Conservation (phyloP, 2,888 invertebrate species). For the Drosophila falleni region DNA sequence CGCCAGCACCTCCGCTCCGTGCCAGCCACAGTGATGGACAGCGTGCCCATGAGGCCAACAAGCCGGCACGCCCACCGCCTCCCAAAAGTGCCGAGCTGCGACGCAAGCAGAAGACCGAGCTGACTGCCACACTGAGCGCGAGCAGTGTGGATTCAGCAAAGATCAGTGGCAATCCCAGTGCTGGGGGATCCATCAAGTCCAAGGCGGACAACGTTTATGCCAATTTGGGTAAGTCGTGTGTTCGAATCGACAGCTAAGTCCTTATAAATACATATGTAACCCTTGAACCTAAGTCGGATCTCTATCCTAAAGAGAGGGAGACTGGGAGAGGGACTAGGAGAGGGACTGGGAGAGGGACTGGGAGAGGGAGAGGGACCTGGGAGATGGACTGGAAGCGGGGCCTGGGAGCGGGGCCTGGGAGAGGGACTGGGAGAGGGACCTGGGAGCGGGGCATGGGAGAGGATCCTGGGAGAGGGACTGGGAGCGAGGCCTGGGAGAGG, state of each 20-base stretch:
- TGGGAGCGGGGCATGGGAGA: too few relatives aligned
- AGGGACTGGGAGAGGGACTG: too few relatives aligned
- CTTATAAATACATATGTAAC: neutral
- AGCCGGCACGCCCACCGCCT: conserved; percentile 90
- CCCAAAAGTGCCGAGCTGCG: conserved; percentile 89
- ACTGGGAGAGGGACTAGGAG: too few relatives aligned
- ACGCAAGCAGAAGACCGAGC: conserved; percentile 87
- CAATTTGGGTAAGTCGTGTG: conserved; percentile 88
- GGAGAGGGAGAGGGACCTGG: too few relatives aligned
- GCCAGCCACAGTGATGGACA: conserved; percentile 82
- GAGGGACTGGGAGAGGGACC: too few relatives aligned
- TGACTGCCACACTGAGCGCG: conserved; percentile 69
- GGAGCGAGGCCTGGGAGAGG: too few relatives aligned
- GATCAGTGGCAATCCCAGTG: conserved; percentile 53
- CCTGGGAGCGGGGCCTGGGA: too few relatives aligned
- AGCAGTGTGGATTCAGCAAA: conserved; percentile 70
- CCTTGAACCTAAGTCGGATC: too few relatives aligned
- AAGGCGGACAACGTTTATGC: conserved; percentile 90
- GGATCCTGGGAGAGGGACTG: too few relatives aligned
- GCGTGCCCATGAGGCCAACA: conserved; percentile 86
- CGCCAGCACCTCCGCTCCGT: conserved; percentile 92
- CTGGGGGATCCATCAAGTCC: conserved; percentile 83
- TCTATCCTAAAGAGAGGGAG: too few relatives aligned
- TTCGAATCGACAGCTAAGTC: neutral
- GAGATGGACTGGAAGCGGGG: too few relatives aligned